phyloP scores from a whole-genome alignment of 1,140 invertebrate genomes.

The Zaprionus kolodkinae region DNA sequence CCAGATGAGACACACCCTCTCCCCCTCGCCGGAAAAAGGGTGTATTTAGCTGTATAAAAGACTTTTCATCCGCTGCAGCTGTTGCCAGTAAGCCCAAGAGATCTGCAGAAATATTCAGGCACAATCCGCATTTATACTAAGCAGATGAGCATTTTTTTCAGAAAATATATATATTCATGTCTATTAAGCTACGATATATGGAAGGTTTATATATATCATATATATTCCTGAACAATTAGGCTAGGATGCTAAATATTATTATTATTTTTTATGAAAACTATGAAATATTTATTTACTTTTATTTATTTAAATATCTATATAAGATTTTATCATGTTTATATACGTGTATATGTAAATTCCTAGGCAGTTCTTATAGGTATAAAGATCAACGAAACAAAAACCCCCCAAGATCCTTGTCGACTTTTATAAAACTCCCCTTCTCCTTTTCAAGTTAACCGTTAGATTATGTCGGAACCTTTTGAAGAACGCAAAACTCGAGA shows the following conservation, averaged over 20 bases:
- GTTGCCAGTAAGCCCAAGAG: background rate
- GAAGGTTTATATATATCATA: background rate
- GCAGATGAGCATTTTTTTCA: background rate
- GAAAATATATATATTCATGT: background rate
- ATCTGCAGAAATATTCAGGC: background rate
- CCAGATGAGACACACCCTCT: background rate
- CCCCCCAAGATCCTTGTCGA: background rate
- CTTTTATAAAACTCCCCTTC: background rate
- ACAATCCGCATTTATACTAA: background rate
- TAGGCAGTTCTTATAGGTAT: background rate
- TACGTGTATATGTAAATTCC: too few relatives aligned
- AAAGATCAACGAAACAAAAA: background rate
- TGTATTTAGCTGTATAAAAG: background rate
- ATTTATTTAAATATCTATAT: too few relatives aligned
- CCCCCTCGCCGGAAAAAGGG: background rate
- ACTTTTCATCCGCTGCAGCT: background rate
- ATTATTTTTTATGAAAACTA: too few relatives aligned
- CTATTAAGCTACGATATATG: background rate
- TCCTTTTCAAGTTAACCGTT: background rate
- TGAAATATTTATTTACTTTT: too few relatives aligned
- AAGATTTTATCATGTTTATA: too few relatives aligned
- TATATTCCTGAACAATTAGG: background rate
- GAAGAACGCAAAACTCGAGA: conserved; percentile 6
- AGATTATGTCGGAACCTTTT: conserved; percentile 7
- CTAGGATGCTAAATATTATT: too few relatives aligned